Base-by-base conservation (phyloP, 2,797 vertebrate species). In the Coracias cyanogaster region DNA sequence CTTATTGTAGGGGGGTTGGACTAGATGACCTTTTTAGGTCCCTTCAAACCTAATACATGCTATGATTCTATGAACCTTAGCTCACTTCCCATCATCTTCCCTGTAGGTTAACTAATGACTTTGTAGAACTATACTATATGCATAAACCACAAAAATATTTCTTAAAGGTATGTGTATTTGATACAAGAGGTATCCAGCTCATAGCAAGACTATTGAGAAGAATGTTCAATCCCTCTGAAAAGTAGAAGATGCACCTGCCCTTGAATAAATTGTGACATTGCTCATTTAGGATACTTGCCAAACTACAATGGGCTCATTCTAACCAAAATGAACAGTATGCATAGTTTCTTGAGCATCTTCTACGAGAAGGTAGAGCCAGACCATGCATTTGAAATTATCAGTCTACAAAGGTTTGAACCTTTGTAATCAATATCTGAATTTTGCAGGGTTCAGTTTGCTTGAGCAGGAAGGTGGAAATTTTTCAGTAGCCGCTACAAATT, bases 401-500 rank as follows among this genome's bases (percentile, higher is more conserved):
- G 37, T 10, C 73, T 48, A n/a, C 18, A 54, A 35, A 81, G 45
- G 61, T 21, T 26, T 26, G 15, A 89, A 73, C 78, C 49, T 69
- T 39, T 28, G 43, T 22, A 64, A 93, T 61, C 43, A 79, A 39
- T 33, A 83, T 60, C 60, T 37, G 22, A 82, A 52, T 69, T 82
- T 25, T n/a, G n/a, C 62, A 58, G 31, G 39, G 81, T 39, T 85
- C 66, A 66, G 26, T 45, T 20, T 8, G 24, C 43, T 71, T 18
- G 39, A 90, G 49, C 41, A 83, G 39, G n/a, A 88, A 91, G 70
- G 66, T 73, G 43, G 45, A 60, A 92, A 93, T 43, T 84, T 93
- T 96, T 84, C 93, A 91, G 87, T 66, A 93, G 82, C n/a, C 2
- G 2, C 79, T 82, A 88, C 35, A 77, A 52, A 76, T 55, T 7